phyloP scores from a whole-genome alignment of 2,797 vertebrate species.

The Mormyrus proboscirostris region DNA sequence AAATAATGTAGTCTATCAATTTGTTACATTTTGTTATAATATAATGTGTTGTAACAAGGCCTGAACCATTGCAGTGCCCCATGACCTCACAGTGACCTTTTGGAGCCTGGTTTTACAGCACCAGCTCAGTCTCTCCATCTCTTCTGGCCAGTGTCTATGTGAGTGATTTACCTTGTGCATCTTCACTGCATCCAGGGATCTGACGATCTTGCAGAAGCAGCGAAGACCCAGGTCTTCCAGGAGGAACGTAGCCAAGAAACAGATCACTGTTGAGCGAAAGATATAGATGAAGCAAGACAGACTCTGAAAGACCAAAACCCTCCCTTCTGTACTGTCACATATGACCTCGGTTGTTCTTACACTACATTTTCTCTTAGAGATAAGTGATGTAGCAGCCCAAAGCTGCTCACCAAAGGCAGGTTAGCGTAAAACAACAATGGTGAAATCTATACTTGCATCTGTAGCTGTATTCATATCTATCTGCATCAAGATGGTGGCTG shows the following conservation, averaged over 20 bases:
- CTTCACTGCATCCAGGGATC: constrained; percentile 67
- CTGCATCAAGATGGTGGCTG: neutral
- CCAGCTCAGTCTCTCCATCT: neutral
- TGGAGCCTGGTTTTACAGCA: neutral
- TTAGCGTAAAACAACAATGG: neutral
- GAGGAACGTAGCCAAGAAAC: constrained; percentile 75
- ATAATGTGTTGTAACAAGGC: neutral
- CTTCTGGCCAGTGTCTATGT: neutral
- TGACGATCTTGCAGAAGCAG: constrained; percentile 69
- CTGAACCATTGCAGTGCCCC: neutral
- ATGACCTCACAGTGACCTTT: neutral
- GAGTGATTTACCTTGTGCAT: constrained; percentile 66
- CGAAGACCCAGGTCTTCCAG: constrained; percentile 74
- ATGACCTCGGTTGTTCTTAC: neutral
- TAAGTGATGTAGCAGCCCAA: neutral
- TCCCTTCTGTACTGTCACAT: neutral
- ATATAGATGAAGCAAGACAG: constrained; percentile 18
- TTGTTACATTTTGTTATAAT: neutral
- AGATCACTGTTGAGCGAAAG: constrained; percentile 64
- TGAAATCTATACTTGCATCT: neutral
- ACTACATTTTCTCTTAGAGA: neutral
- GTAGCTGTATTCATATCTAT: neutral
- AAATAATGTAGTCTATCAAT: neutral
- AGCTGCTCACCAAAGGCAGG: neutral
- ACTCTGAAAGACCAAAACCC: neutral